phyloP scores from a whole-genome alignment of 2,888 invertebrate species.

The Orthosia cruda region DNA sequence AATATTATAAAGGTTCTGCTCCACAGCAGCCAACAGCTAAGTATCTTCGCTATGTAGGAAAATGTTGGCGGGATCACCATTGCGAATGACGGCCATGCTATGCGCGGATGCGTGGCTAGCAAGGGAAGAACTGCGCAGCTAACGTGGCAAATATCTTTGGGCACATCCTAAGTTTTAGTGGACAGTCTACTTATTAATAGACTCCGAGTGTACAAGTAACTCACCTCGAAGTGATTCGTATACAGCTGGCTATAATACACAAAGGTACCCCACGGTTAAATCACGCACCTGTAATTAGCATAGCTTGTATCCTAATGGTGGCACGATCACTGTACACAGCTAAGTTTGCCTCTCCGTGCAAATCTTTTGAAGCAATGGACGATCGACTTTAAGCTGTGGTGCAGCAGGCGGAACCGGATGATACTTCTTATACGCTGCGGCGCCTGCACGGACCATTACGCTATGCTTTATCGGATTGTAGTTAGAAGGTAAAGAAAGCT shows the following conservation, averaged over 20 bases:
- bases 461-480: conserved; percentile 24
- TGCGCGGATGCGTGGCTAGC: too few species aligned
- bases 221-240: too few species aligned
- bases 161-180: too few species aligned
- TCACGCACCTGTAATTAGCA: too few species aligned
- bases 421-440: conserved; percentile 40
- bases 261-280: too few species aligned
- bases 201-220: too few species aligned
- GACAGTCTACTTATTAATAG: too few species aligned
- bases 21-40: neutral
- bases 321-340: too few species aligned
- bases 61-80: too few species aligned
- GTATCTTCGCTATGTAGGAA: neutral
- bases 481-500: neutral
- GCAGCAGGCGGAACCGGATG: conserved; percentile 49
- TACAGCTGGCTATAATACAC: too few species aligned
- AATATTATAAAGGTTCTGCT: neutral
- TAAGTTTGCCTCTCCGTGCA: neutral
- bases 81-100: neutral
- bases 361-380: neutral
- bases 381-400: conserved; percentile 3
- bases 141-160: neutral
- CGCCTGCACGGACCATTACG: conserved; percentile 59
- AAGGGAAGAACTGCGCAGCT: neutral
- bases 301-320: too few species aligned